Base-by-base conservation (phyloP, 2,888 invertebrate genomes). In the Oscheius myriophilus region DNA sequence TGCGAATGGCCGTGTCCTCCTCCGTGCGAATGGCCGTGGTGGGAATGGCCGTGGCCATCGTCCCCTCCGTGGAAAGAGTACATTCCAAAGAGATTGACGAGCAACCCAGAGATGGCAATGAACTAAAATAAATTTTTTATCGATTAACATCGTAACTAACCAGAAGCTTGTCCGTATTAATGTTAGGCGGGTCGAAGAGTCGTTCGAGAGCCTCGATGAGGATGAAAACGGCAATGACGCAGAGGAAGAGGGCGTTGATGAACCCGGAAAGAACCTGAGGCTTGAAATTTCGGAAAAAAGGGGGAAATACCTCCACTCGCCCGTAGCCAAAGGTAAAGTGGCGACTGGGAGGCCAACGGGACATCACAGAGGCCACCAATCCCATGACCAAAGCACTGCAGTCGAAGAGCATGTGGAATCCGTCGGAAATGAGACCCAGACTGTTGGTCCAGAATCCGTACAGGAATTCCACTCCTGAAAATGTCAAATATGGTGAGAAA, bases 401-500 rank as follows among this genome's bases (percentile, higher is more conserved):
- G 81, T 90, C 90, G 87, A 90, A 90, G 46, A 90, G 81, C 90
- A 90, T 90, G 83, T 90, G 90, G 82, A 90, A 90, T 3, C 90
- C 90, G 82, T 90, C 90, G 1, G 90, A 90, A 69, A 90, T 90
- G 51, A 90, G 83, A 12, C 90, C 90, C 33, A 90, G 84, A 75
- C 90, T 90, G 83, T 90, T 90, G 45, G 90, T 90, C 89, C 89
- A 89, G 59, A 89, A 88, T 6, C 90, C 90, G 81, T 90, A 90
- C 1, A 88, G 73, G 79, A 90, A 87, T 83, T 90, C 90, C 6
- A 90, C 89, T 81, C 83, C 82, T 53, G 18, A 9, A 64, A 14
- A 16, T n/a, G 16, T 12, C 9, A 42, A 16, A 42, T 57, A 33
- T 3, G 26, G 23, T n/a, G n/a, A n/a, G 12, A 51, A 12, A 41